These are phyloP conservation scores for Agrotis puta DNA, from an alignment of 2,888 invertebrate genomes.

Conservation along the genomic window DNA sequence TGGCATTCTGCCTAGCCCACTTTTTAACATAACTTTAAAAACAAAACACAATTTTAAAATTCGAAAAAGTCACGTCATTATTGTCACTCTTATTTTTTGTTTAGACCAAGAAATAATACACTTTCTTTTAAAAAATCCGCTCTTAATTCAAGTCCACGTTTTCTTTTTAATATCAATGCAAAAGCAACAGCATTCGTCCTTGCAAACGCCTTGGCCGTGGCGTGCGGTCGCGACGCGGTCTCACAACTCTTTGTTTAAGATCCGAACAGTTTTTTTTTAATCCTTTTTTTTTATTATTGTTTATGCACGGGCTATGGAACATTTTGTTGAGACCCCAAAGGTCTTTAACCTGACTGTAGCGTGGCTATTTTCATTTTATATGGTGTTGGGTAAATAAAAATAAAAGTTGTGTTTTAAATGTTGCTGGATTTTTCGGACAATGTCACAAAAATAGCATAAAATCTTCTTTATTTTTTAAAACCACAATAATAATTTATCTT, in stretches of 20 bases:
- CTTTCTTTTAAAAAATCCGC: constrained; percentile 43
- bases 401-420: constrained; percentile 40
- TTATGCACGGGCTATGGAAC: constrained; percentile 75
- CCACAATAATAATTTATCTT: too few relatives aligned
- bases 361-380: constrained; percentile 48
- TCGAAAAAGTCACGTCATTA: constrained; percentile 9
- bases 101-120: constrained; percentile 2
- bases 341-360: constrained; percentile 78
- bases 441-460: too few relatives aligned
- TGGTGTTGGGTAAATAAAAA: constrained; percentile 51
- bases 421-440: constrained; percentile 40
- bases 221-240: constrained; percentile 81
- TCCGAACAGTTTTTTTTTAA: constrained; percentile 70
- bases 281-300: constrained; percentile 79
- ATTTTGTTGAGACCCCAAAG: constrained; percentile 74
- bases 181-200: constrained; percentile 76
- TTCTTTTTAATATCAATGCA: constrained; percentile 62
- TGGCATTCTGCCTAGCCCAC: constrained; percentile 45
- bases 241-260: constrained; percentile 86
- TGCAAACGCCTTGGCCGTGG: constrained; percentile 85
- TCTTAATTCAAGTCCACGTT: constrained; percentile 42
- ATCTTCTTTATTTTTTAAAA: too few relatives aligned
- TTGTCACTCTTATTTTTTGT: constrained; percentile 25
- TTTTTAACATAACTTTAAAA: constrained; percentile 41
- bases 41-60: constrained; percentile 13